Conservation (phyloP, 1,140 invertebrate species). For the Drosophila pseudoobscura region DNA sequence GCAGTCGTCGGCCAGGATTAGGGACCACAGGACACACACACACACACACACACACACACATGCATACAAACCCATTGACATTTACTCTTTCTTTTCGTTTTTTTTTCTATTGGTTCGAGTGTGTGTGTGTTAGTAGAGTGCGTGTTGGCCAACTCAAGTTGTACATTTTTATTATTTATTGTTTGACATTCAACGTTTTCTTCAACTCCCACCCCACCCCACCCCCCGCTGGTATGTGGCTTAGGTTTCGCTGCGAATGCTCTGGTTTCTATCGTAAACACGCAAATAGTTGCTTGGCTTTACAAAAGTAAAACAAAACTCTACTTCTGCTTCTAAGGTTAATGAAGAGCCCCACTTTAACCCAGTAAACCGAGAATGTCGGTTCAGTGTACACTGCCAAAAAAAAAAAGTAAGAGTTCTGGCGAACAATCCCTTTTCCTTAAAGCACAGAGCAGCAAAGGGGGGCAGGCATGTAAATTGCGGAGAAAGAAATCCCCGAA, state of each 20-base stretch:
- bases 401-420: background rate
- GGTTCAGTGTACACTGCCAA: constrained; percentile 15
- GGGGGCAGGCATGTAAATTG: background rate
- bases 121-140: constrained; percentile 12
- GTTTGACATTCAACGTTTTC: constrained; percentile 48
- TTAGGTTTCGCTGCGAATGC: background rate
- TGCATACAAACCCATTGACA: constrained; percentile 16
- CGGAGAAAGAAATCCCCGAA: constrained; percentile 4
- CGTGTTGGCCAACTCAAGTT: constrained; percentile 34
- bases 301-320: constrained; percentile 41
- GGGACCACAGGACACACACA: constrained; percentile 28
- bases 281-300: constrained; percentile 56
- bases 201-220: background rate
- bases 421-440: background rate
- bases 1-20: constrained; percentile 30
- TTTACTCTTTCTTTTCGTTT: no score
- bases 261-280: constrained; percentile 44
- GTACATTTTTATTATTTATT: constrained; percentile 64
- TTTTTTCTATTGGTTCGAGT: background rate
- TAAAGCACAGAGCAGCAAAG: background rate
- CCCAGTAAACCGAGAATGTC: background rate
- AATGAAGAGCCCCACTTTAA: constrained; percentile 16
- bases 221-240: constrained; percentile 6
- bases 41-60: constrained; percentile 31
- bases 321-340: constrained; percentile 16